Conservation (phyloP, 2,797 vertebrate genomes). For the Parotocinclus haroldoi region DNA sequence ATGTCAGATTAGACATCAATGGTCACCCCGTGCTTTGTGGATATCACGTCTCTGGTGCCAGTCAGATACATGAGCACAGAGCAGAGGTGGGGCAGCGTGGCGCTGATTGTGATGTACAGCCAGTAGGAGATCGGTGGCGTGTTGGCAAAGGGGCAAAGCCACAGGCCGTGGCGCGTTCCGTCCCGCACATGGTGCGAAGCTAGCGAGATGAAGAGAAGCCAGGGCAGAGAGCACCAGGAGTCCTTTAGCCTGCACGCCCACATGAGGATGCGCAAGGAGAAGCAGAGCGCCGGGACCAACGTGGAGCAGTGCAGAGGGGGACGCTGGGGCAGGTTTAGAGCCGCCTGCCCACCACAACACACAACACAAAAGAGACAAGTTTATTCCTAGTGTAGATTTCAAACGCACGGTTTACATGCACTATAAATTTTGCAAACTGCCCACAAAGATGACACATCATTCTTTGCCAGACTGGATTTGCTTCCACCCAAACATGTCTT, state of each 20-base stretch:
- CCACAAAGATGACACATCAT: no score
- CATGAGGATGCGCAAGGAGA: slow-evolving; percentile 84
- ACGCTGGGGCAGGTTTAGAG: slow-evolving; percentile 82
- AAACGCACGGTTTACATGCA: no score
- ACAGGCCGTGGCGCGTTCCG: slow-evolving; percentile 87
- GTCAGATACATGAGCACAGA: slow-evolving; percentile 93
- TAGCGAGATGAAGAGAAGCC: slow-evolving; percentile 94
- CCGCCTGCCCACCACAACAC: slow-evolving; percentile 72
- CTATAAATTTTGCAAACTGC: no score
- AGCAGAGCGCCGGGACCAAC: slow-evolving; percentile 81
- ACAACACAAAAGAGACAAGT: no score
- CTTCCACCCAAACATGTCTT: no score
- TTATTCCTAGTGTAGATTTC: no score
- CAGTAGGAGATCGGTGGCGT: slow-evolving; percentile 90
- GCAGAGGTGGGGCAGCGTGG: slow-evolving; percentile 89
- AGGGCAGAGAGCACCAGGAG: slow-evolving; percentile 92
- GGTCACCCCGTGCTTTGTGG: slow-evolving; percentile 85
- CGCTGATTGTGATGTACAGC: slow-evolving; percentile 88
- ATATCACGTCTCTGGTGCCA: slow-evolving; percentile 87
- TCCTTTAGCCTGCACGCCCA: slow-evolving; percentile 87
- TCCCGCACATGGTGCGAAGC: slow-evolving; percentile 92
- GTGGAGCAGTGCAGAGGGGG: slow-evolving; percentile 93
- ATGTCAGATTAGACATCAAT: slow-evolving; percentile 79
- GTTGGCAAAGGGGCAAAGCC: slow-evolving; percentile 92
- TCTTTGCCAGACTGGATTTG: no score